A percentile compares a stretch with the other conserved stretches of the same genome.
phyloP scores from a whole-genome alignment of 2,797 vertebrate species.

The Muscicapa striata region DNA sequence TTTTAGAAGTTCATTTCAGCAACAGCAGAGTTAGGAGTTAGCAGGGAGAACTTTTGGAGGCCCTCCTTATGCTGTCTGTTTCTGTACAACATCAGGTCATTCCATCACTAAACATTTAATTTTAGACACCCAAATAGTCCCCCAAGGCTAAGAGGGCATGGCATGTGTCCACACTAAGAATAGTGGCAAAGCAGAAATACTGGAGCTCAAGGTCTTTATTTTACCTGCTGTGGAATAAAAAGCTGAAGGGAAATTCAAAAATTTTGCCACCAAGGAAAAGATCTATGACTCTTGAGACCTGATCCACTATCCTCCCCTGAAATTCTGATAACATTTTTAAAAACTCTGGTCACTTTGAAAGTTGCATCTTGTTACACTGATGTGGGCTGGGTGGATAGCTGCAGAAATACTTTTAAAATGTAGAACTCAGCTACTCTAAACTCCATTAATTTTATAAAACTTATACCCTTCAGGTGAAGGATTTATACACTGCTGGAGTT shows the following conservation, averaged over 20 bases:
- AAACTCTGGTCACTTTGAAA: neutral
- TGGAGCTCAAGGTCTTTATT: neutral
- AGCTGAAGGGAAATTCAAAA: neutral
- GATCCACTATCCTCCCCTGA: rapidly evolving
- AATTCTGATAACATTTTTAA: neutral
- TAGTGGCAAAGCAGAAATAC: neutral
- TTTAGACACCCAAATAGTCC: neutral
- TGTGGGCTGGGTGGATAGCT: neutral
- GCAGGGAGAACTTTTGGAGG: neutral
- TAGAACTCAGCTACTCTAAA: neutral
- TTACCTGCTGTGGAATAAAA: neutral
- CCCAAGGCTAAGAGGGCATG: rapidly evolving
- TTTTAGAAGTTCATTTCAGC: neutral
- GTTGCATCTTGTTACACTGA: neutral
- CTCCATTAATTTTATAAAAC: neutral
- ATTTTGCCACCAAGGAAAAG: no score
- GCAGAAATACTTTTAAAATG: neutral
- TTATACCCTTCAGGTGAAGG: neutral
- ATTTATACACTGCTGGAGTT: neutral
- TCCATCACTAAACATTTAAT: neutral
- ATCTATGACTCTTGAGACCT: neutral
- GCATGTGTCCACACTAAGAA: neutral
- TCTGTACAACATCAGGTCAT: neutral
- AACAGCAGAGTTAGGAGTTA: neutral
- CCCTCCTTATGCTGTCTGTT: neutral